Base-by-base conservation (phyloP, 2,888 invertebrate genomes). In the Ophonus ardosiacus region DNA sequence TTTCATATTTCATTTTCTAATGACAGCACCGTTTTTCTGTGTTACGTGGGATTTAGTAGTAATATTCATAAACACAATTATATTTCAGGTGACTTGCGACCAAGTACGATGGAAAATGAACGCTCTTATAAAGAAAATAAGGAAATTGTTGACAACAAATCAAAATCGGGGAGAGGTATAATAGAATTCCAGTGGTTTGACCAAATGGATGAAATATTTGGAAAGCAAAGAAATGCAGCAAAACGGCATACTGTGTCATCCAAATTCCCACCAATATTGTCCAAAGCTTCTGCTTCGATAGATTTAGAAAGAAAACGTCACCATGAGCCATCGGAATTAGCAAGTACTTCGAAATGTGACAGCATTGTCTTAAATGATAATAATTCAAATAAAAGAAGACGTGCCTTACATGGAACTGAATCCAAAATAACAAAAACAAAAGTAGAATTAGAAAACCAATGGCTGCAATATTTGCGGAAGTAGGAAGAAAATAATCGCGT, bases 121-220 rank as follows among this genome's bases (percentile, higher is more conserved):
- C 31, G 65, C 65, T 13, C 21, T 65, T 13, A 17, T 65, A 18
- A 65, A 65, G 17, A 65, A 17, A 17, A 65, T 18, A 65, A 65
- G 0, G 21, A 24, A 21, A 24, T 21, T 6, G 17, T 65, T 17
- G 31, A 65, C 65, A 65, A 65, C 18, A 40, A 40, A 5, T 40
- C 40, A 40, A 65, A 65, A 18, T 65, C 65, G 31, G 65, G 65
- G 13, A 65, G 65, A 65, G 65, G 65, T 17, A 13, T 31, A 4
- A 1, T 65, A 17, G 65, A 65, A 65, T 65, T 65, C 31, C 21
- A 65, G 8, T 65, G 1, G 0, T 65, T 65, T 31, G 65, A 65
- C 31, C 65, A 65, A 15, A 13, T 65, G 15, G 3, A 65, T 18
- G 65, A 65, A 65, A 65, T 65, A 65, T 65, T 65, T 65, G 65